These are phyloP conservation scores for Orchesella flavescens DNA, from an alignment of 2,888 invertebrate genomes.

Conservation along the genomic window DNA sequence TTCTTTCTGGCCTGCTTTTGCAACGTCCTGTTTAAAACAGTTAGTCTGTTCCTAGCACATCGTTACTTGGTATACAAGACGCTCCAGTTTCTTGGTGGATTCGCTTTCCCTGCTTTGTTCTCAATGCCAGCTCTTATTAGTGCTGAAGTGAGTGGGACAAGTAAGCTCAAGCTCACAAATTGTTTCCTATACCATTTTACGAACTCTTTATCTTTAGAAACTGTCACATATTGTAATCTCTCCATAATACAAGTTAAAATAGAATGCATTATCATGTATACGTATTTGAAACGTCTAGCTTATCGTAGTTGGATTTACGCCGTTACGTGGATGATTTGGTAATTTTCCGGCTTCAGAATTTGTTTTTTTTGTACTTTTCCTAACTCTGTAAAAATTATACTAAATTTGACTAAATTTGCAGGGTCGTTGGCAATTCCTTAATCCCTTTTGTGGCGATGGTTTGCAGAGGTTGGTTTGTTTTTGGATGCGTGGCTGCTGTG, in stretches of 20 bases:
- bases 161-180: conserved; percentile 37
- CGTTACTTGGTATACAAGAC: conserved; percentile 49
- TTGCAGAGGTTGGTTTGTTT: conserved; percentile 72
- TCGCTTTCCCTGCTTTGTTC: conserved; percentile 66
- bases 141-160: conserved; percentile 65
- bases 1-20: conserved; percentile 66
- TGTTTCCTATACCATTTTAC: too few relatives aligned
- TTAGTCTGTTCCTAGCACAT: conserved; percentile 63
- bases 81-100: conserved; percentile 63
- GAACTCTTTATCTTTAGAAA: too few relatives aligned
- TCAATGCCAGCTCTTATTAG: conserved; percentile 65
- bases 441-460: conserved; percentile 73
- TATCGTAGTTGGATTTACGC: conserved; percentile 64
- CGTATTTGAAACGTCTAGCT: not conserved
- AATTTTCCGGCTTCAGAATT: too few relatives aligned
- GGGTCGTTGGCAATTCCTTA: conserved; percentile 60
- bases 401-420: too few relatives aligned
- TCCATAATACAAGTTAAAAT: too few relatives aligned
- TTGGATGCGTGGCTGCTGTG: conserved; percentile 72
- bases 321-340: conserved; percentile 65
- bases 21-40: conserved; percentile 65
- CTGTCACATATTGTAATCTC: too few relatives aligned
- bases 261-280: too few relatives aligned
- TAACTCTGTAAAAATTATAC: too few relatives aligned
- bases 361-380: too few relatives aligned